These are phyloP conservation scores for Bos indicus DNA, from an alignment of 2,113 vertebrate species.

Conservation along the genomic window DNA sequence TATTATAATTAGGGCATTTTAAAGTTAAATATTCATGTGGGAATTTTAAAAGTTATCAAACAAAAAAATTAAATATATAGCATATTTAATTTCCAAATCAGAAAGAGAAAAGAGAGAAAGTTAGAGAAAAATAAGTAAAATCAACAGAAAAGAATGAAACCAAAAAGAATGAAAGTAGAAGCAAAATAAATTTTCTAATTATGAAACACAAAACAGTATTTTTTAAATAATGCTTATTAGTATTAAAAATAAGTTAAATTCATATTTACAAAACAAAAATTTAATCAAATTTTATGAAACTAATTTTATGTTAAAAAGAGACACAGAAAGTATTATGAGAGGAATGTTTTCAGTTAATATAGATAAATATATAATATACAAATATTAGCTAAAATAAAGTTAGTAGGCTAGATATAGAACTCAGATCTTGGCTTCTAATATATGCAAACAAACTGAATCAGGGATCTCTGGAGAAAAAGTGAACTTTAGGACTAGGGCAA, in stretches of 20 bases:
- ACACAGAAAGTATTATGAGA: background rate
- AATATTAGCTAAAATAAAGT: background rate
- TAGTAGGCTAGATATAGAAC: background rate
- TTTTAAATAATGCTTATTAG: background rate
- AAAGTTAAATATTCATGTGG: background rate
- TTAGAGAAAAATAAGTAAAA: background rate
- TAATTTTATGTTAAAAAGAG: background rate
- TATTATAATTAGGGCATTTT: background rate
- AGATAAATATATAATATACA: background rate
- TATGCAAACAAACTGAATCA: background rate
- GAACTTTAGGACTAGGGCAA: background rate
- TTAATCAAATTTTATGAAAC: background rate
- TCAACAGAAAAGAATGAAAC: background rate
- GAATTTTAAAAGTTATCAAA: background rate
- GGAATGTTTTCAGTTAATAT: background rate
- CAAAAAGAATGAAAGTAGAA: background rate
- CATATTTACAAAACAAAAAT: background rate
- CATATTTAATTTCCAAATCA: background rate
- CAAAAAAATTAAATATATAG: background rate
- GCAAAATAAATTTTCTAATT: background rate
- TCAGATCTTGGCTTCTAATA: background rate
- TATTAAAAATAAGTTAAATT: background rate
- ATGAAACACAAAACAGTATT: background rate
- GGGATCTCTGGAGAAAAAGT: background rate
- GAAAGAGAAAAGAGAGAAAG: background rate